A percentile compares a stretch with the other conserved stretches of the same genome.
Conservation (phyloP, 2,113 vertebrate species). For the Morone saxatilis region DNA sequence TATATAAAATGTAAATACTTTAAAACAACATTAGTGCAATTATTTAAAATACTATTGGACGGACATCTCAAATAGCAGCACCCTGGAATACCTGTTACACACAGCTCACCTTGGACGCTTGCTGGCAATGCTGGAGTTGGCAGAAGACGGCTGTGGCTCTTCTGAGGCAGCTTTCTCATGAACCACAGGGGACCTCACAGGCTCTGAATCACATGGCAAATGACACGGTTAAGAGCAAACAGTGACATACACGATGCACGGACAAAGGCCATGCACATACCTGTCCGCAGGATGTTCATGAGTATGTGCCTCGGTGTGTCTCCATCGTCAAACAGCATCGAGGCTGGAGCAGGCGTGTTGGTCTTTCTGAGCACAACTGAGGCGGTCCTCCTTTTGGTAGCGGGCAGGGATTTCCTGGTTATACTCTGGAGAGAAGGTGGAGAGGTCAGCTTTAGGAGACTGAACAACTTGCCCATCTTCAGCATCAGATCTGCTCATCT, state of each 20-base stretch:
- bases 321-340: slow-evolving; percentile 64
- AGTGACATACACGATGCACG: not conserved
- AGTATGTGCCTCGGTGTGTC: slow-evolving; percentile 82
- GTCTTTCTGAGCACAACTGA: slow-evolving; percentile 1
- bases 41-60: not conserved
- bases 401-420: slow-evolving; percentile 53
- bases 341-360: slow-evolving; percentile 7
- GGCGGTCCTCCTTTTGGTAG: slow-evolving; percentile 29
- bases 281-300: slow-evolving; percentile 80
- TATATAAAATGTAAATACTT: not conserved
- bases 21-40: not conserved
- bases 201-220: slow-evolving; percentile 69
- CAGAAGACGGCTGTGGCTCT: slow-evolving; percentile 32
- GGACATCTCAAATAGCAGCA: not conserved
- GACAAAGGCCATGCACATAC: slow-evolving; percentile 37
- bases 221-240: not conserved
- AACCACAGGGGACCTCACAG: slow-evolving; percentile 74
- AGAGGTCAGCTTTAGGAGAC: not conserved
- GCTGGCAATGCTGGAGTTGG: slow-evolving; percentile 36
- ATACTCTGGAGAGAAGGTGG: slow-evolving; percentile 66
- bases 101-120: slow-evolving; percentile 68
- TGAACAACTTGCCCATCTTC: not conserved
- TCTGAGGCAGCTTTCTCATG: slow-evolving; percentile 47
- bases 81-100: not conserved
- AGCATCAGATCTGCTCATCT: not conserved